Base-by-base conservation (phyloP, 2,888 invertebrate genomes). In the Aleiodes leptofemur region DNA sequence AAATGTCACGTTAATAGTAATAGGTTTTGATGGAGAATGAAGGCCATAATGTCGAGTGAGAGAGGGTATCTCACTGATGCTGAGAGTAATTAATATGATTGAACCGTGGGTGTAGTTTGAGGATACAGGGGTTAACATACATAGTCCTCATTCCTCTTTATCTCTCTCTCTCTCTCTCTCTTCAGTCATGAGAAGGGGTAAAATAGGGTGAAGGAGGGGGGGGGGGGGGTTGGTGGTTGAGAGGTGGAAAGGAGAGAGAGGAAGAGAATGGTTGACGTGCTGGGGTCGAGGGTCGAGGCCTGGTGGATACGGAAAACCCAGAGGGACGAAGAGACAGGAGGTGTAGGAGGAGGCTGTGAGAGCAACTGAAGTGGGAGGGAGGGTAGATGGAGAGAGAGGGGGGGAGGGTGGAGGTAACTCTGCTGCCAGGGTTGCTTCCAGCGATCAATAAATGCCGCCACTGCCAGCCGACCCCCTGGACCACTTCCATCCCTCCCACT, bases 371-470 rank as follows among this genome's bases (percentile, higher is more conserved):
- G 57, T 59, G 14, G 71, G 34, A 34, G 43, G 7, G 64, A 23
- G 23, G 23, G 23, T 23, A 23, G 23, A 23, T 14, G 56, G 13
- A 43, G 57, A 48, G 14, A 57, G 31, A 31, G 43, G 7, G 64
- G 23, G 2, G 23, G 23, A 2, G 23, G 23, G 23, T 23, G 23
- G 23, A 23, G 79, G 79, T 74, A 79, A 74, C 72, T 79, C 76
- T 79, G 82, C 81, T 83, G 82, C 84, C 85, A 84, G 87, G 88
- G 84, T 85, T 85, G 86, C 85, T 84, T 76, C 82, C 78, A 85
- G 83, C 88, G 88, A 88, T 88, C 88, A 88, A 88, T 88, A 88
- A 86, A 86, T 83, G 88, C 87, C 80, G 78, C 78, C 75, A 84
- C 86, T 85, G 82, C 86, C 85, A 86, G 82, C 86, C 84, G 83